phyloP scores from a whole-genome alignment of 2,888 invertebrate genomes.

The Tiliacea citrago region DNA sequence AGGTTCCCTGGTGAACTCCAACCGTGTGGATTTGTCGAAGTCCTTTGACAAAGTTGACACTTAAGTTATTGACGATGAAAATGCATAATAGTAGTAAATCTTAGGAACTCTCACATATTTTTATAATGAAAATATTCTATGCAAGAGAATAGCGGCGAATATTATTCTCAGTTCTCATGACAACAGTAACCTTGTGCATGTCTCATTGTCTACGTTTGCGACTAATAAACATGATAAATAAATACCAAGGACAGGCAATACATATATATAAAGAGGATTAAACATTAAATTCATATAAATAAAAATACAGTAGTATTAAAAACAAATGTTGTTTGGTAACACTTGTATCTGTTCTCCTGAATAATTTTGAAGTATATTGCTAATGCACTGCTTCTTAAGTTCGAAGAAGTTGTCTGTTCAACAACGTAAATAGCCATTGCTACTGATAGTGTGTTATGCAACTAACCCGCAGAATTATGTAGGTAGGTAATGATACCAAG shows the following conservation, averaged over 20 bases:
- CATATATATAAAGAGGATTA: conserved; percentile 33
- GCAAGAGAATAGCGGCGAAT: conserved; percentile 21
- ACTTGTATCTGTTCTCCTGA: background rate
- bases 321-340: background rate
- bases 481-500: too few species aligned
- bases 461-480: too few species aligned
- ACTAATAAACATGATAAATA: conserved; percentile 50
- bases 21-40: conserved; percentile 16
- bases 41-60: conserved; percentile 22
- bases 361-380: too few species aligned
- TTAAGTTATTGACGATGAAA: background rate
- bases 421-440: too few species aligned
- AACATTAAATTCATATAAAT: conserved; percentile 9
- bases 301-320: conserved; percentile 14
- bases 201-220: conserved; percentile 48
- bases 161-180: conserved; percentile 16
- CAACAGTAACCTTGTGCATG: conserved; percentile 26
- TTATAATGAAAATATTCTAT: background rate
- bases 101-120: conserved; percentile 2
- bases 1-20: conserved; percentile 17
- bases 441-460: background rate
- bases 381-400: too few species aligned
- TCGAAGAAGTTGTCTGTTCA: too few species aligned
- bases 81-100: background rate
- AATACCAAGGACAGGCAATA: conserved; percentile 27